Base-by-base conservation (phyloP, 2,888 invertebrate genomes). In the Abscondita cerata region DNA sequence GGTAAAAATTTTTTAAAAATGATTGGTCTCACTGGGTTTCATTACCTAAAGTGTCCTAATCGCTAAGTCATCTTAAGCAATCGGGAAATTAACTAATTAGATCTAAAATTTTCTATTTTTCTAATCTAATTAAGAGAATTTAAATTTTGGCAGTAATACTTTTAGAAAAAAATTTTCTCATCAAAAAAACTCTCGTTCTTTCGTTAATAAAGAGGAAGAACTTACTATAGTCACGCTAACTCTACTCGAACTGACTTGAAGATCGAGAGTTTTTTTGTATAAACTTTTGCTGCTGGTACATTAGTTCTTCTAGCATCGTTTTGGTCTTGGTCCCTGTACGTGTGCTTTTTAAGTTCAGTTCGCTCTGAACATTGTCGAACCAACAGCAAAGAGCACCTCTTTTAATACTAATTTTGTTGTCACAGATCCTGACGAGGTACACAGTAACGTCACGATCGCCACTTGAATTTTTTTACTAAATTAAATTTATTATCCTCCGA, bases 11-110 rank as follows among this genome's bases (percentile, higher is more conserved):
- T 72, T 74, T 78, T 77, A 77, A 76, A 70, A 75, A 73, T 77
- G 76, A 73, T 77, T 79, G 79, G 79, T 79, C 79, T 78, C 77
- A 76, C 76, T 77, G 77, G 76, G 73, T 69, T 68, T 63, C 31
- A 54, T 50, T 51, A 59, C 44, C 59, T 65, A 59, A 57, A 53
- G 55, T 41, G 47, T 59, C 56, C 48, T 41, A 59, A 58, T 51
- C 52, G 56, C 62, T 59, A 52, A 46, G 31, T 52, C 36, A 40
- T 44, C 9, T 44, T 44, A 48, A 46, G 57, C 44, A 38, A 52
- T 52, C 51, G 58, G 54, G 62, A 55, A 59, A 59, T 62, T 20
- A 62, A 59, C 62, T 62, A 62, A 58, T 54, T 54, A 59, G 59
- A 55, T 47, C 62, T 62, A 62, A 54, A 62, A 62, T 59, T 54